phyloP scores from a whole-genome alignment of 2,113 vertebrate genomes.

The Eolophus roseicapilla region DNA sequence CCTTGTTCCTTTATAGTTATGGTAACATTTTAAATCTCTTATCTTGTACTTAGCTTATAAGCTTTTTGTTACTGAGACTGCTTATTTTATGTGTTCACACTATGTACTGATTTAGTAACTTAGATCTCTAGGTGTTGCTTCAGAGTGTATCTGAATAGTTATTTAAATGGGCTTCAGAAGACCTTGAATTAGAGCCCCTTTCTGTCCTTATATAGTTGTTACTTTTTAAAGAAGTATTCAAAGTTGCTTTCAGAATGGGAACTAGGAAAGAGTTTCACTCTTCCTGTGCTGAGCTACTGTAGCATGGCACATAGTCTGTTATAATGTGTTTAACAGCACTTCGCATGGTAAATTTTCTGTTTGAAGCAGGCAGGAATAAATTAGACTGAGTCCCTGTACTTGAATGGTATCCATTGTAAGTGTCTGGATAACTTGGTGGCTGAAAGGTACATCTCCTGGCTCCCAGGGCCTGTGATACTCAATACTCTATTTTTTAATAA shows the following conservation, averaged over 20 bases:
- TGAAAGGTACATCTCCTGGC: neutral
- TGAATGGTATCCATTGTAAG: neutral
- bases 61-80: neutral
- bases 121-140: neutral
- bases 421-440: neutral
- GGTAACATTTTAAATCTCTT: neutral
- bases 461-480: neutral
- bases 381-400: neutral
- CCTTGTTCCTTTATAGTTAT: neutral
- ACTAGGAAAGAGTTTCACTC: neutral
- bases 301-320: neutral
- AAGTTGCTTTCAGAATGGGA: neutral
- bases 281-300: neutral
- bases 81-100: neutral
- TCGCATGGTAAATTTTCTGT: neutral
- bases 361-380: neutral
- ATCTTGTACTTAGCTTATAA: neutral
- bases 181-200: neutral
- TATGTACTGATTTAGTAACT: neutral
- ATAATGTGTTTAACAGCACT: neutral
- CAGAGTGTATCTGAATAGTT: neutral
- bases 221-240: neutral
- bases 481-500: neutral
- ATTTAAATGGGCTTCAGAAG: neutral
- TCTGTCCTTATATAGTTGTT: neutral